phyloP scores from a whole-genome alignment of 2,797 vertebrate species.

The Taenioides sp. region DNA sequence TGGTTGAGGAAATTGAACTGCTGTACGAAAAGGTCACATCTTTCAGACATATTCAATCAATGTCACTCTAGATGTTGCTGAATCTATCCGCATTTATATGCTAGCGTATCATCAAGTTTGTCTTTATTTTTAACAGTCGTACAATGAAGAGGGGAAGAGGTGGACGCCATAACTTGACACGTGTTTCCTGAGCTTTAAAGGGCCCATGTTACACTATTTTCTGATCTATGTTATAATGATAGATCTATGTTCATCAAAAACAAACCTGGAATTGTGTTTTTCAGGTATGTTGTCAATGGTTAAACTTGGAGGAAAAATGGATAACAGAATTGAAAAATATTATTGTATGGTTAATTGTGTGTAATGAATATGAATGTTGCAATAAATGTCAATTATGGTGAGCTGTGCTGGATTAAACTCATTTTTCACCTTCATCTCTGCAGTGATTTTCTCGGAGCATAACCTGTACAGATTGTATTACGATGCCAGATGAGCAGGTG shows the following conservation, averaged over 20 bases:
- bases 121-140: neutral
- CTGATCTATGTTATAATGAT: no score
- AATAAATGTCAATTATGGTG: slow-evolving; percentile 55
- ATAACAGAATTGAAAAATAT: slow-evolving; percentile 30
- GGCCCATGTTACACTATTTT: no score
- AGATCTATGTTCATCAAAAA: no score
- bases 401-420: slow-evolving; percentile 52
- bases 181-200: slow-evolving; percentile 1
- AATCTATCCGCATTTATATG: neutral
- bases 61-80: neutral
- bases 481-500: slow-evolving; percentile 31
- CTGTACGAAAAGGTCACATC: slow-evolving; percentile 8
- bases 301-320: slow-evolving; percentile 11
- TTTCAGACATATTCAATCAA: slow-evolving; percentile 28
- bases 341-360: slow-evolving; percentile 28
- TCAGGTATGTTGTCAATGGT: neutral
- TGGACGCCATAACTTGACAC: slow-evolving; percentile 14
- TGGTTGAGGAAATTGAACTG: slow-evolving; percentile 9
- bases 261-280: no score
- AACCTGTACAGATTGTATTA: slow-evolving; percentile 19
- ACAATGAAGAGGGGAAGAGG: slow-evolving; percentile 22
- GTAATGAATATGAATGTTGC: slow-evolving; percentile 53
- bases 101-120: slow-evolving; percentile 9
- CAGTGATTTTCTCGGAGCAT: slow-evolving; percentile 7
- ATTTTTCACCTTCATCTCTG: slow-evolving; percentile 50